A percentile compares a stretch with the other conserved stretches of the same genome.
phyloP scores from a whole-genome alignment of 2,113 vertebrate genomes.

The Cavia aperea region DNA sequence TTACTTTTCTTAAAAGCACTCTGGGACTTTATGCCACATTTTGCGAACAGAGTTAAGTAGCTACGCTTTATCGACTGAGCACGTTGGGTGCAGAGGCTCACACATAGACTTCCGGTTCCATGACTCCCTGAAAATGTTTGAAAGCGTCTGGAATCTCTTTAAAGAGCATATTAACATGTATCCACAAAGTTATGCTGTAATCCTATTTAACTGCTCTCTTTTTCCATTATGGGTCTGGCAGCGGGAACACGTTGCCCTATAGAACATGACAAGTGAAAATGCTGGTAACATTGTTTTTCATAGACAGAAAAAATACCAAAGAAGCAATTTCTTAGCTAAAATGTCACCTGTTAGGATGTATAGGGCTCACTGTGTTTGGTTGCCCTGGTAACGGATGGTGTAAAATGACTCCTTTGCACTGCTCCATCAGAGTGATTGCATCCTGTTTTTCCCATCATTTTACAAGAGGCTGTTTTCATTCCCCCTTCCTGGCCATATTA shows the following conservation, averaged over 20 bases:
- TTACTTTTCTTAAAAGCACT: slow-evolving; percentile 67
- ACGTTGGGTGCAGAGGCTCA: slow-evolving; percentile 41
- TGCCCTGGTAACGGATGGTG: slow-evolving; percentile 85
- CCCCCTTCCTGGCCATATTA: slow-evolving; percentile 85
- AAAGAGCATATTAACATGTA: slow-evolving; percentile 85
- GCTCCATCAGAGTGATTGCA: slow-evolving; percentile 88
- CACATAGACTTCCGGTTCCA: slow-evolving; percentile 70
- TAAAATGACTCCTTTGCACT: slow-evolving; percentile 87
- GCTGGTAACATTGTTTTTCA: slow-evolving; percentile 86
- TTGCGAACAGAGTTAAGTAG: slow-evolving; percentile 23
- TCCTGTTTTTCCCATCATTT: slow-evolving; percentile 87
- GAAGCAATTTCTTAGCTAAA: slow-evolving; percentile 88
- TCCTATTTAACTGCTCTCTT: slow-evolving; percentile 83
- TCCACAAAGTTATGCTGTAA: slow-evolving; percentile 81
- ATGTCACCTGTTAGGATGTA: slow-evolving; percentile 89
- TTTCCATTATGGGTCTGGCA: slow-evolving; percentile 85
- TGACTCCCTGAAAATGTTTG: slow-evolving; percentile 74
- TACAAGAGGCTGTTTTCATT: slow-evolving; percentile 90
- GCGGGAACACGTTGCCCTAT: slow-evolving; percentile 82
- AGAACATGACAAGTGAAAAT: slow-evolving; percentile 86
- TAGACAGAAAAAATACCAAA: slow-evolving; percentile 84
- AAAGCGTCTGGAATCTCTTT: slow-evolving; percentile 79
- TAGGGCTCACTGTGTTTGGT: slow-evolving; percentile 85
- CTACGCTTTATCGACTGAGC: slow-evolving; percentile 66
- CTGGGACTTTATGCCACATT: background rate